phyloP scores from a whole-genome alignment of 92 coral and sea anemone species.

The Porites lobata region DNA sequence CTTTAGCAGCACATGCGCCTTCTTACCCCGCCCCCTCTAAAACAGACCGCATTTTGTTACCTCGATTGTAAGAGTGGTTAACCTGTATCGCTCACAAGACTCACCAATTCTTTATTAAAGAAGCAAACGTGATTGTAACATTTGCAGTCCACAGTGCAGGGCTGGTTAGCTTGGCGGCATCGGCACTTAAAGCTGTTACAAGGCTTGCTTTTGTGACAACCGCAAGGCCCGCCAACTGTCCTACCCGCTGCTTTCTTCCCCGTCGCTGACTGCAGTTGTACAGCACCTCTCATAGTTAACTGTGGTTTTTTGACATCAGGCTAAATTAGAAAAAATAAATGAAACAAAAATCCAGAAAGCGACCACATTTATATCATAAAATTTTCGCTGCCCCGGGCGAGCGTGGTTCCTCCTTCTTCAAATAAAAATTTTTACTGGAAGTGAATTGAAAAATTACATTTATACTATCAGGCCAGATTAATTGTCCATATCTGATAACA shows the following conservation, averaged over 20 bases:
- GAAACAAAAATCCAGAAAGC: too few species aligned
- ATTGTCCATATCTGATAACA: too few species aligned
- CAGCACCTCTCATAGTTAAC: slow-evolving; percentile 34
- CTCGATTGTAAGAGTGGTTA: background rate
- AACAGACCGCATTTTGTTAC: background rate
- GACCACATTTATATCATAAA: too few species aligned
- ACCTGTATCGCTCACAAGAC: background rate
- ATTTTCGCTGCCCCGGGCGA: too few species aligned
- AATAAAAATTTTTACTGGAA: too few species aligned
- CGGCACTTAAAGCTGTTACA: slow-evolving; percentile 48
- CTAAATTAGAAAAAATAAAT: background rate
- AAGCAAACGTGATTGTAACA: slow-evolving; percentile 22
- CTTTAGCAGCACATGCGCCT: background rate
- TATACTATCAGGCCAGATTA: too few species aligned
- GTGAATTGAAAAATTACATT: too few species aligned
- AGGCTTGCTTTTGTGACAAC: slow-evolving; percentile 36
- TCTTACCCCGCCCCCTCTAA: background rate
- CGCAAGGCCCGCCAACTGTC: slow-evolving; percentile 3
- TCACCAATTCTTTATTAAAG: background rate
- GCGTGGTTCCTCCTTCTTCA: too few species aligned
- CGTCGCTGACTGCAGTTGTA: slow-evolving; percentile 26
- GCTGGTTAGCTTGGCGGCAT: slow-evolving; percentile 33
- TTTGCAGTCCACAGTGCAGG: slow-evolving; percentile 39
- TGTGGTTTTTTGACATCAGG: background rate
- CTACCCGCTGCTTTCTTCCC: background rate